Evolutionary conservation across 2,888 invertebrate species (phyloP), one percentile per base, ranked within the genome.

Genomic region (Corythucha ciliata): DNA sequence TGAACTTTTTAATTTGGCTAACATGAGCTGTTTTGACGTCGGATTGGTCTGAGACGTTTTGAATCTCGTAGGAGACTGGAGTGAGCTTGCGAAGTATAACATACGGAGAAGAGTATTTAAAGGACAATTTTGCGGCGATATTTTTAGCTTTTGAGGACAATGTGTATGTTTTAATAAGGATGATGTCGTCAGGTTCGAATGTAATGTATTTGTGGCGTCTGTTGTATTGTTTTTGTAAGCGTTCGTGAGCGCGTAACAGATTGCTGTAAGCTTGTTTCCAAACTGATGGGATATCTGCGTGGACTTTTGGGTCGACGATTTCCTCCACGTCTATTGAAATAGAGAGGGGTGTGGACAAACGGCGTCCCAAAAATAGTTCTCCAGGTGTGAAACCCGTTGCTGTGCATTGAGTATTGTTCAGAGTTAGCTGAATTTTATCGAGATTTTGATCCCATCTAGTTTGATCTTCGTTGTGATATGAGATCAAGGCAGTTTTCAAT

Each of bases 361-460:
- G 7, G 12, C 49, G 21, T 5, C 49, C 49, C 6, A 49, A 41
- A 20, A 49, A 49, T 20, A 49, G 3, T 25, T 49, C 32, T 16
- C 18, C 33, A 12, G 49, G 49, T 14, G 36, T 49, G 33, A 41
- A 49, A 20, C 41, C 41, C n/a, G 40, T 49, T 18, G 41, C 16
- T 20, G 40, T 41, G 25, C 41, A 41, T 10, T 22, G 14, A 3
- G 49, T 33, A 7, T 40, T 41, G 22, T 49, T 49, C 8, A 49
- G 29, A 12, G 40, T n/a, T 14, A 49, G 6, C 32, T 49, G 41
- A 20, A 25, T 41, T 5, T 22, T 14, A 16, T 41, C 22, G 4
- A 49, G 20, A 20, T 32, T 33, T 4, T 16, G n/a, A 12, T 40
- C 26, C 49, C 49, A 49, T 49, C 18, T 49, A 6, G 41, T 32